Conservation (phyloP, 2,113 vertebrate species). For the Pseudolaguvia tuberculata region DNA sequence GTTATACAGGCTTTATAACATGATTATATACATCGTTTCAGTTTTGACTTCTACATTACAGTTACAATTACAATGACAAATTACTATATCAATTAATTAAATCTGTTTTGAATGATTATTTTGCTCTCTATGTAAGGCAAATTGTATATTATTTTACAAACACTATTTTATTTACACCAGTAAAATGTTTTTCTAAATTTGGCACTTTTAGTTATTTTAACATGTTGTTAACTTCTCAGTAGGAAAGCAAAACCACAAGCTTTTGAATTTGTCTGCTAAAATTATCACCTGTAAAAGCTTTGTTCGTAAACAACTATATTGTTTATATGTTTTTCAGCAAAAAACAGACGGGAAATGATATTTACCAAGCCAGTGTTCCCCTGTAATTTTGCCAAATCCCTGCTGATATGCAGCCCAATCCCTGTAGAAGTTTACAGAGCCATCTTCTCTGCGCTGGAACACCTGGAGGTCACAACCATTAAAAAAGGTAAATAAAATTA, state of each 20-base stretch:
- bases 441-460: slow-evolving; percentile 78
- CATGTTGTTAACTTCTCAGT: slow-evolving; percentile 14
- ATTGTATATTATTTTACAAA: not conserved
- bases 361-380: slow-evolving; percentile 84
- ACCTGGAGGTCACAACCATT: slow-evolving; percentile 61
- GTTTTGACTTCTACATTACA: too few relatives aligned
- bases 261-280: slow-evolving; percentile 17
- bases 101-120: too few relatives aligned
- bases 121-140: not conserved
- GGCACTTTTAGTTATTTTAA: slow-evolving; percentile 8
- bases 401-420: slow-evolving; percentile 80
- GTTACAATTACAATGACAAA: too few relatives aligned
- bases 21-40: too few relatives aligned
- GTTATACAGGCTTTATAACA: too few relatives aligned
- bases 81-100: not conserved
- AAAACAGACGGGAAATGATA: not conserved
- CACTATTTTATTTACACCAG: not conserved
- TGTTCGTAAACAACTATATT: not conserved
- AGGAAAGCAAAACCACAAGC: slow-evolving; percentile 7
- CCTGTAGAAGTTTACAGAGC: slow-evolving; percentile 79
- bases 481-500: not conserved
- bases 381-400: slow-evolving; percentile 80
- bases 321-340: not conserved
- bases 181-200: not conserved
- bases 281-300: slow-evolving; percentile 10